Base-by-base conservation (phyloP, 2,888 invertebrate genomes). In the Diarsia mendica region DNA sequence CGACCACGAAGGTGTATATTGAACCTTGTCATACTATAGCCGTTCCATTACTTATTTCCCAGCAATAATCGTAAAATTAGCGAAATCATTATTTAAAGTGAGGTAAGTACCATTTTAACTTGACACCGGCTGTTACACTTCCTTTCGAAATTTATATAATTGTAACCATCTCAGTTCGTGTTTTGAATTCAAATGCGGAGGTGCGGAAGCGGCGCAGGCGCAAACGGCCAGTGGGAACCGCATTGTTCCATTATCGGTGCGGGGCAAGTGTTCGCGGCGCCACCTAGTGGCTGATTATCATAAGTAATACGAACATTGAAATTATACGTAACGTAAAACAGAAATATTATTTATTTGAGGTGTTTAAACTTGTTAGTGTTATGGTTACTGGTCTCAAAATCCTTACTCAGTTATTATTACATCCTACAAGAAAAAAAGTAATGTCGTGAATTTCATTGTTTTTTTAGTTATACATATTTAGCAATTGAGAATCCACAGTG, bases 161-260 rank as follows among this genome's bases (percentile, higher is more conserved):
- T 85, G 78, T 82, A 83, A 90, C 91, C 89, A 88, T 91, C 89
- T 92, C 89, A 90, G 89, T 89, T 67, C 91, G 90, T 92, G 94
- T 89, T 90, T 88, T 87, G 94, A 94, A 95, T 95, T 90, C 83
- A 91, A 94, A 94, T 94, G 90, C 88, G 87, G 81, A 84, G 76
- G 84, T 83, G 82, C 91, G 92, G 91, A 92, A 93, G 89, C 87
- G 88, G 75, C 82, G 78, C 82, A 74, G 72, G 78, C 71, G 67
- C 80, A 77, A 73, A 80, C 75, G 68, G 76, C 72, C 76, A 73
- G 85, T 83, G 87, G 83, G 87, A 86, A 86, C 77, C 77, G 72
- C 88, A 92, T 92, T 92, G 92, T 93, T 90, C 87, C 85, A 83
- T 86, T 91, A 91, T 90, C 90, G 80, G 77, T 71, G 64, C 79